Evolutionary conservation across 2,113 vertebrate species (phyloP), one percentile per base, ranked within the genome.

Genomic region (Malurus elegans): DNA sequence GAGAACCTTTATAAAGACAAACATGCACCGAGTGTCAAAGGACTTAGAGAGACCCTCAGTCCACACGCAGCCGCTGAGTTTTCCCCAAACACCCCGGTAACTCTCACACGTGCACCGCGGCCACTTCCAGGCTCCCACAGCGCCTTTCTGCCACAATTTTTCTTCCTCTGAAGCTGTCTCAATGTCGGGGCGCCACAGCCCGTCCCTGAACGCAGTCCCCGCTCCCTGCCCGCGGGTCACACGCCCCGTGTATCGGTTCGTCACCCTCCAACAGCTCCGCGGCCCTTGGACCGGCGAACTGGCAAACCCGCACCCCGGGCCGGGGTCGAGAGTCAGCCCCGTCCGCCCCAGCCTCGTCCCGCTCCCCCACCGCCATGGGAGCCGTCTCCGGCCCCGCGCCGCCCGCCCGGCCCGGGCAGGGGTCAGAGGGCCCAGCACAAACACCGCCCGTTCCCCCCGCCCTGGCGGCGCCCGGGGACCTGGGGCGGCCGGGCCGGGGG

Each of bases 11-110:
- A 40, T 18, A 47, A 38, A 36, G 19, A 8, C 47, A 29, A n/a
- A 66, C 2, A 58, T 0, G 20, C 38, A 2, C 21, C 3, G 1
- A 76, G 31, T 69, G 10, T 7, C 34, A 1, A 20, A 18, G 12
- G 1, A 25, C 11, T 60, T 1, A 16, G 20, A 32, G 13, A 36
- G 19, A 38, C 4, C 3, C 9, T 7, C 4, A 8, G 44, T 1
- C 6, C 15, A 8, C 65, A 18, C 20, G 32, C 51, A 60, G 26
- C 34, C 2, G 0, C 32, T 5, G 44, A 61, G 58, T 82, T 90
- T 53, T 32, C 4, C 10, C 36, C 79, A 16, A 47, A 73, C 86
- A 44, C n/a, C 32, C 8, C 5, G 21, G 10, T 17, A 80, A 62
- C 93, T 89, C 78, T 28, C 50, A 25, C 80, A 6, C 72, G 50